phyloP scores from a whole-genome alignment of 1,140 invertebrate species.

The Procambarus virginalis region DNA sequence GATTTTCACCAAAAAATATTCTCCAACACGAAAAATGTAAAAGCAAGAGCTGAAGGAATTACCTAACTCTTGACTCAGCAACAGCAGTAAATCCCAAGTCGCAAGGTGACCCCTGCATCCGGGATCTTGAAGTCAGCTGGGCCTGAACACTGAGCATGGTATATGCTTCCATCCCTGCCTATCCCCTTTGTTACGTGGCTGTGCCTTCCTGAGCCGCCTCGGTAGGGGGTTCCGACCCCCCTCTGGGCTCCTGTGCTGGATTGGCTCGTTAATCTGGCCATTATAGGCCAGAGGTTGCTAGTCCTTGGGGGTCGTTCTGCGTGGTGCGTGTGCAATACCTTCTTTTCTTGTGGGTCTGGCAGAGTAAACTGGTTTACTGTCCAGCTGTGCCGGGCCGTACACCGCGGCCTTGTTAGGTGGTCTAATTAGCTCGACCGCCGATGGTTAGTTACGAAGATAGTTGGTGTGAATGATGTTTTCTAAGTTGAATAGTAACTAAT shows the following conservation, averaged over 20 bases:
- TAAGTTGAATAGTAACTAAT: no score
- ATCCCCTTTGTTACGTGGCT: neutral
- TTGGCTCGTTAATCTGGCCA: neutral
- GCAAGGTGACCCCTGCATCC: no score
- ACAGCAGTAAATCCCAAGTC: no score
- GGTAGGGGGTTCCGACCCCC: neutral
- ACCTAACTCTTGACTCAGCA: no score
- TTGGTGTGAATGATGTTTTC: neutral
- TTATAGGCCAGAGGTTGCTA: neutral
- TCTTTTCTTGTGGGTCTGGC: neutral
- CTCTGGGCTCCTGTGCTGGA: neutral
- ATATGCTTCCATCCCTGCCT: no score
- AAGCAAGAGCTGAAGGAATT: no score
- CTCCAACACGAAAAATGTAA: no score
- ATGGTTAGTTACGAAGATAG: neutral
- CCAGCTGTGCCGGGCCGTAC: neutral
- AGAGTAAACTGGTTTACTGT: constrained; percentile 1
- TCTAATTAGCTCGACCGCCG: neutral
- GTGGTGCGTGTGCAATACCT: neutral
- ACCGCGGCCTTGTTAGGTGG: neutral
- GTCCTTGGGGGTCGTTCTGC: neutral
- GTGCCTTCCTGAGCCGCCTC: neutral
- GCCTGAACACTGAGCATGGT: no score
- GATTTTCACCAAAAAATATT: no score
- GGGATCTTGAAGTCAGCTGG: no score